A percentile compares a stretch with the other conserved stretches of the same genome.
Evolutionary conservation across 2,888 invertebrate species (phyloP).

Genomic region (Oscheius onirici): DNA sequence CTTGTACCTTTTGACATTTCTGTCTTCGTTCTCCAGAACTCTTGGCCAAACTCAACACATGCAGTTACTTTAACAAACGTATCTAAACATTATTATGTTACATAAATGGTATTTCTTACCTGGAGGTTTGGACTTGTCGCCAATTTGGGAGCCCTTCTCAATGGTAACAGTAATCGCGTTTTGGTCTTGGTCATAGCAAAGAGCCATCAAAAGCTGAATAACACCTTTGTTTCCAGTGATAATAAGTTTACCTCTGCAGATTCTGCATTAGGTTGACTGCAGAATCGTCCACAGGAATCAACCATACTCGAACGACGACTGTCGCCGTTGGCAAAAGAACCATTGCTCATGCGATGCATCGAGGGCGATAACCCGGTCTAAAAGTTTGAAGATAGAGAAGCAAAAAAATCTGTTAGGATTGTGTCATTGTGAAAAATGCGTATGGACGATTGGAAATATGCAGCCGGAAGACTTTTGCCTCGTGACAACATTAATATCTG

Average conservation of each 20-base stretch:
- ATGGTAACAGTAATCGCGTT: slow-evolving; percentile 14
- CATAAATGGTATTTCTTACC: not conserved
- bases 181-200: slow-evolving; percentile 31
- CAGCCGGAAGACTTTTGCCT: not conserved
- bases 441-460: not conserved
- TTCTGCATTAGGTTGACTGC: slow-evolving; percentile 60
- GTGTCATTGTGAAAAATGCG: too few relatives aligned
- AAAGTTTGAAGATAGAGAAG: not conserved
- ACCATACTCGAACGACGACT: slow-evolving; percentile 62
- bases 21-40: slow-evolving; percentile 58
- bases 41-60: slow-evolving; percentile 54
- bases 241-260: slow-evolving; percentile 49
- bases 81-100: slow-evolving; percentile 40
- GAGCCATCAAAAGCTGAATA: slow-evolving; percentile 26
- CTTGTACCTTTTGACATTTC: slow-evolving; percentile 54
- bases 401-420: slow-evolving; percentile 2
- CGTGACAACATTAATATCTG: not conserved
- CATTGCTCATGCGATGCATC: slow-evolving; percentile 35
- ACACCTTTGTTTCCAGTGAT: not conserved
- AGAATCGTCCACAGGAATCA: slow-evolving; percentile 62
- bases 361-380: slow-evolving; percentile 34
- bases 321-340: slow-evolving; percentile 42
- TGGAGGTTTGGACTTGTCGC: slow-evolving; percentile 34
- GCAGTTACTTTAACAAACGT: slow-evolving; percentile 60
- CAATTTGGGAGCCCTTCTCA: slow-evolving; percentile 34